phyloP scores from a whole-genome alignment of 1,140 invertebrate species.

The Leucophenga varia region DNA sequence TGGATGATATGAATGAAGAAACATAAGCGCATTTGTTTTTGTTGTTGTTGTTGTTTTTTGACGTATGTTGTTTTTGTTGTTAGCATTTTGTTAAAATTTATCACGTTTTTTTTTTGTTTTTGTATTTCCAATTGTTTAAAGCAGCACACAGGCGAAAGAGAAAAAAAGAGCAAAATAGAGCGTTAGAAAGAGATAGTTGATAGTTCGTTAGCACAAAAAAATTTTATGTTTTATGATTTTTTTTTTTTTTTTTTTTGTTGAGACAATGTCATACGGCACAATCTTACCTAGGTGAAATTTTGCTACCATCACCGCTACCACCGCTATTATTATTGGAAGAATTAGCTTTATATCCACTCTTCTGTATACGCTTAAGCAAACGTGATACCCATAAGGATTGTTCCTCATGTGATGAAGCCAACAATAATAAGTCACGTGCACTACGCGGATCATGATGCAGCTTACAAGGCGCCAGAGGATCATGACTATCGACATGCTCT shows the following conservation, averaged over 20 bases:
- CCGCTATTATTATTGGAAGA: constrained; percentile 64
- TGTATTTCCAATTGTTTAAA: too few species aligned
- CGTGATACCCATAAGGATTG: constrained; percentile 91
- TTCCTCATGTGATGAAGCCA: constrained; percentile 81
- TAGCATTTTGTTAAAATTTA: neutral
- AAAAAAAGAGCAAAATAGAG: too few species aligned
- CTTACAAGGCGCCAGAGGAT: constrained; percentile 84
- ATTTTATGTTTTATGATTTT: too few species aligned
- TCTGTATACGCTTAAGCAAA: constrained; percentile 89
- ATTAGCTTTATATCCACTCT: constrained; percentile 89
- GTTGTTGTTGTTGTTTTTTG: too few species aligned
- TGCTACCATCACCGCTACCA: constrained; percentile 60
- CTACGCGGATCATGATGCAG: constrained; percentile 90
- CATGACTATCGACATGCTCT: constrained; percentile 87
- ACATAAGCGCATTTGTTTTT: too few species aligned
- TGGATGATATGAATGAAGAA: constrained; percentile 15
- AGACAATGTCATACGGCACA: too few species aligned
- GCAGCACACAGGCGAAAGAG: too few species aligned
- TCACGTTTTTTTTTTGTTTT: too few species aligned
- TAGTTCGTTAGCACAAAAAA: too few species aligned
- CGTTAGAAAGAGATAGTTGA: too few species aligned
- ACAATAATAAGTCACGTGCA: constrained; percentile 87
- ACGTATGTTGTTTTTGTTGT: too few species aligned
- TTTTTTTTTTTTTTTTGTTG: neutral
- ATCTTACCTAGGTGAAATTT: constrained; percentile 67